Conservation (phyloP, 2,888 invertebrate genomes). For the Leucania comma region DNA sequence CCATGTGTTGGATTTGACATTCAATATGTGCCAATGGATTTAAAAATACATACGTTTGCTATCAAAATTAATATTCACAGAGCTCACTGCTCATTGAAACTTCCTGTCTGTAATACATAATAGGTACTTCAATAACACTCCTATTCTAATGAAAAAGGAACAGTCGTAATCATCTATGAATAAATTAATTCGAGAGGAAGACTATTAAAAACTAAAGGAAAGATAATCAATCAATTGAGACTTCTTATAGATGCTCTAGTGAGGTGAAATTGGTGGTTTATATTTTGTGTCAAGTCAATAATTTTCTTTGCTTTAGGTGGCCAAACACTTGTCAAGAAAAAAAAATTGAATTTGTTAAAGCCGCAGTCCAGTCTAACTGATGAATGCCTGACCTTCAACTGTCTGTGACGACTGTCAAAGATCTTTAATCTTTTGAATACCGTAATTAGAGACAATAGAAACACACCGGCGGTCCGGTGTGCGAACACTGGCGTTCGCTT, state of each 20-base stretch:
- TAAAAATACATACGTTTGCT: slow-evolving; percentile 22
- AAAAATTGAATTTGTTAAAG: too few relatives aligned
- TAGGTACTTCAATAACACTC: slow-evolving; percentile 34
- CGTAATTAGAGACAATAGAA: too few relatives aligned
- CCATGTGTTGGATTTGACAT: slow-evolving; percentile 43
- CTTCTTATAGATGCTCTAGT: background rate
- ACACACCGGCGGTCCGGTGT: too few relatives aligned
- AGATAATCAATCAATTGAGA: slow-evolving; percentile 10
- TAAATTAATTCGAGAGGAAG: slow-evolving; percentile 22
- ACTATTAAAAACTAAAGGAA: slow-evolving; percentile 19
- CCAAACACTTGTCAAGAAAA: too few relatives aligned
- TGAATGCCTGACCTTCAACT: too few relatives aligned
- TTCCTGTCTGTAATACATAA: slow-evolving; percentile 47
- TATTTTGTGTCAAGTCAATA: background rate
- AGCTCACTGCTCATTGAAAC: slow-evolving; percentile 45
- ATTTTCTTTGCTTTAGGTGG: background rate
- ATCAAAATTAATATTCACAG: slow-evolving; percentile 54
- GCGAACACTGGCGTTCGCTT: too few relatives aligned
- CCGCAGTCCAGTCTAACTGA: too few relatives aligned
- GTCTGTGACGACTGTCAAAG: background rate
- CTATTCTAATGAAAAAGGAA: slow-evolving; percentile 34
- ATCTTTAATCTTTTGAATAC: too few relatives aligned
- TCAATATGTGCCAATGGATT: slow-evolving; percentile 34
- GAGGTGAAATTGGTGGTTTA: slow-evolving; percentile 15
- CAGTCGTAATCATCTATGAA: slow-evolving; percentile 20